A percentile compares a stretch with the other conserved stretches of the same genome.
Evolutionary conservation across 2,888 invertebrate genomes (phyloP).

Genomic region (Philereme transversata): DNA sequence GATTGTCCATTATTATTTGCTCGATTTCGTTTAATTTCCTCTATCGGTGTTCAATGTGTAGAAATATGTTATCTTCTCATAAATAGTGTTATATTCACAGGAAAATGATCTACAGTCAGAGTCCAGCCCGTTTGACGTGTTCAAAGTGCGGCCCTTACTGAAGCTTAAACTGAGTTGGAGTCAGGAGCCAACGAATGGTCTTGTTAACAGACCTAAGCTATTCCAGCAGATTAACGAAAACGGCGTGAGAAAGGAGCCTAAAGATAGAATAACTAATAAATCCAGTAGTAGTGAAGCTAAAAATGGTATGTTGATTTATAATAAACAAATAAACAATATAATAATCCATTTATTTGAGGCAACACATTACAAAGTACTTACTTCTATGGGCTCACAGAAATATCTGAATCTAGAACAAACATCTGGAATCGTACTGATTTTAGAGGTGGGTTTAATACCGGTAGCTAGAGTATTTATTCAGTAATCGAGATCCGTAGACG

Average conservation of each 20-base stretch:
- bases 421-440: too few relatives aligned
- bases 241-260: slow-evolving; percentile 66
- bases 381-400: too few relatives aligned
- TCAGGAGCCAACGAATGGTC: slow-evolving; percentile 86
- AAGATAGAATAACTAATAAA: slow-evolving; percentile 65
- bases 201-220: slow-evolving; percentile 87
- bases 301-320: slow-evolving; percentile 55
- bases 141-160: slow-evolving; percentile 91
- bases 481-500: too few relatives aligned
- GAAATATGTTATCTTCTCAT: background rate
- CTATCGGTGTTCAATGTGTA: background rate
- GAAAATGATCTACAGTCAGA: slow-evolving; percentile 72
- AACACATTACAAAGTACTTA: too few relatives aligned
- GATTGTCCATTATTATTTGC: too few relatives aligned
- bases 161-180: slow-evolving; percentile 95
- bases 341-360: too few relatives aligned
- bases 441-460: too few relatives aligned
- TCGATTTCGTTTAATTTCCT: background rate
- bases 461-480: too few relatives aligned
- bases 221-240: slow-evolving; percentile 73
- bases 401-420: too few relatives aligned
- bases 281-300: slow-evolving; percentile 60
- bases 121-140: slow-evolving; percentile 88
- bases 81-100: slow-evolving; percentile 44
- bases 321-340: too few relatives aligned